Base-by-base conservation (phyloP, 1,140 invertebrate genomes). In the Phymorhynchus buccinoides region DNA sequence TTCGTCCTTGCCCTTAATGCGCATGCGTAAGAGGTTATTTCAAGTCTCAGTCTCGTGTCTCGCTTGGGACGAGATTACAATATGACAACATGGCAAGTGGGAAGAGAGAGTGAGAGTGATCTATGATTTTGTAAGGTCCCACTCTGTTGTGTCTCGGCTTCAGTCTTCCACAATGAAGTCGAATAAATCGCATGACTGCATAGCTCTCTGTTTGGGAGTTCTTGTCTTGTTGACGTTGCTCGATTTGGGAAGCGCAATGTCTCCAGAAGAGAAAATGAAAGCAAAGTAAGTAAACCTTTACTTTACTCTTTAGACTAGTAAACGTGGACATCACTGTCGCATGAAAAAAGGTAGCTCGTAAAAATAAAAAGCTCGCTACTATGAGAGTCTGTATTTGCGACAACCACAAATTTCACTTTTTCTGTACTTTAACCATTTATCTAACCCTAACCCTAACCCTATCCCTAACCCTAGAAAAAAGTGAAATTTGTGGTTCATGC, bases 71-170 rank as follows among this genome's bases (percentile, higher is more conserved):
- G 81, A 83, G 81, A 83, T 12, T 81, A 37, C 32, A n/a, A 52
- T 39, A 81, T 81, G 62, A 83, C 81, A 83, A 83, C 81, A 83
- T 83, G 81, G 81, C 81, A 83, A 41, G n/a, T 83, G 39, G 62
- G 22, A 79, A 27, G 77, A n/a, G 32, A 18, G 44, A 48, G 27
- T 18, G 56, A 62, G 56, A 4, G 56, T 62, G 22, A n/a, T 30
- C 41, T 35, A 6, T n/a, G 77, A n/a, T n/a, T n/a, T n/a, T 52
- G n/a, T 9, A 35, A n/a, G 39, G 14, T 78, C 75, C 14, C 30
- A 35, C 42, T 78, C 27, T 16, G 14, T 39, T 7, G 22, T 68
- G 14, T 35, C 30, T 18, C n/a, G 39, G 81, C 81, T 39, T 83
- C 81, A 42, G 1, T 27, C 12, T 27, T 18, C 52, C 71, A 18